Base-by-base conservation (phyloP, 37 sponge, comb jelly and placozoan species). In the Hexactinellida sp. region DNA sequence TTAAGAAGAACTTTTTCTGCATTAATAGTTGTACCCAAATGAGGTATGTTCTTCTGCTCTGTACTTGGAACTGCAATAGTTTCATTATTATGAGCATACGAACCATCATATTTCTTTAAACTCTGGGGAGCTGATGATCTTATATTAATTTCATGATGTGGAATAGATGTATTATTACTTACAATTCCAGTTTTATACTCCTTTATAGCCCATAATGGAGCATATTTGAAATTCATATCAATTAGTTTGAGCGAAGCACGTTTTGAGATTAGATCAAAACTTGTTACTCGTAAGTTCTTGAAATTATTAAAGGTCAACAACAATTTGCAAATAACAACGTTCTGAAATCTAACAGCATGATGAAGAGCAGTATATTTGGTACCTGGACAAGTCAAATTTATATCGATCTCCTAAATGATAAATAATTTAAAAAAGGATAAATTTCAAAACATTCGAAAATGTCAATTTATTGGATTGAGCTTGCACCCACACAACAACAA, bases 311-410 rank as follows among this genome's bases (percentile, higher is more conserved):
- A 32, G 25, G 1, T 63, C 3, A 63, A 23, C 34, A 63, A 63
- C 5, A 63, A 28, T 63, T 63, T 28, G 76, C 76, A 63, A 63
- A 63, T 63, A 25, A 5, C 32, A 7, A 21, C 34, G 13, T 63
- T 63, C 30, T 63, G 21, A n/a, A 63, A 63, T n/a, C 76, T 10
- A 25, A 63, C 76, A 25, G 76, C 76, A 23, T 63, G 76, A 63
- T 63, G 76, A 32, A 63, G 34, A 25, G 76, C 76, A 25, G 76
- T 63, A 28, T 63, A 63, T n/a, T 63, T 63, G 76, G 76, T 63
- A 21, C 76, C 76, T 25, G 76, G 76, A 63, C 76, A 63, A 7
- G 76, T 63, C 3, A 63, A 23, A 28, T 63, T 63, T 23, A 63
- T 63, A n/a, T 63, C 76, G 3, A 63, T 10, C 5, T 32, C 76